These are phyloP conservation scores for Engraulis encrasicolus DNA, from an alignment of 2,113 vertebrate genomes.

Conservation along the genomic window DNA sequence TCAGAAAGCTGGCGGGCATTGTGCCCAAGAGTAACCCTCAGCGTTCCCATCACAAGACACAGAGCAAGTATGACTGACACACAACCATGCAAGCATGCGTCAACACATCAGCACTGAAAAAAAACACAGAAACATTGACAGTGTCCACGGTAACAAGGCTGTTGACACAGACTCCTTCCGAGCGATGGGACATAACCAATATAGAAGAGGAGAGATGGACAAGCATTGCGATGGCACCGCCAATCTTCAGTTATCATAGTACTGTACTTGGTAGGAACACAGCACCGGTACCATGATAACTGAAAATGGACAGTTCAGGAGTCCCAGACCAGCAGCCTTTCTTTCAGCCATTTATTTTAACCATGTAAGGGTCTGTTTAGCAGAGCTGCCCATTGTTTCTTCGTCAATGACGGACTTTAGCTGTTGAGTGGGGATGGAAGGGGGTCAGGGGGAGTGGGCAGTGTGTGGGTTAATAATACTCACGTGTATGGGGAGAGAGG, in stretches of 20 bases:
- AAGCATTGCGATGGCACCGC: constrained; percentile 87
- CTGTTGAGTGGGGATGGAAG: neutral
- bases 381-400: constrained; percentile 2
- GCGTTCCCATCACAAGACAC: neutral
- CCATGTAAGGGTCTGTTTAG: constrained; percentile 23
- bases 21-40: constrained; percentile 12
- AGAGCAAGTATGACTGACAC: neutral
- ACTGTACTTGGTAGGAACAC: constrained; percentile 98
- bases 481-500: constrained; percentile 96
- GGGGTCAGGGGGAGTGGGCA: neutral
- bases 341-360: neutral
- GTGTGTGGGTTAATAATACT: constrained; percentile 59
- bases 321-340: neutral
- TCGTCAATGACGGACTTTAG: constrained; percentile 27
- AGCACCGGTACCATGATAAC: constrained; percentile 99
- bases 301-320: constrained; percentile 99
- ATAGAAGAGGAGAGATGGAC: neutral
- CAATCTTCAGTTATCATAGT: constrained; percentile 99
- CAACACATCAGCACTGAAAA: neutral
- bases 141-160: neutral
- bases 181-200: neutral
- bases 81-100: neutral
- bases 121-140: neutral
- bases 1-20: constrained; percentile 24
- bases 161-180: neutral